A percentile compares a stretch with the other conserved stretches of the same genome.
Evolutionary conservation across 2,888 invertebrate species (phyloP).

Genomic region (Drosophila testacea): DNA sequence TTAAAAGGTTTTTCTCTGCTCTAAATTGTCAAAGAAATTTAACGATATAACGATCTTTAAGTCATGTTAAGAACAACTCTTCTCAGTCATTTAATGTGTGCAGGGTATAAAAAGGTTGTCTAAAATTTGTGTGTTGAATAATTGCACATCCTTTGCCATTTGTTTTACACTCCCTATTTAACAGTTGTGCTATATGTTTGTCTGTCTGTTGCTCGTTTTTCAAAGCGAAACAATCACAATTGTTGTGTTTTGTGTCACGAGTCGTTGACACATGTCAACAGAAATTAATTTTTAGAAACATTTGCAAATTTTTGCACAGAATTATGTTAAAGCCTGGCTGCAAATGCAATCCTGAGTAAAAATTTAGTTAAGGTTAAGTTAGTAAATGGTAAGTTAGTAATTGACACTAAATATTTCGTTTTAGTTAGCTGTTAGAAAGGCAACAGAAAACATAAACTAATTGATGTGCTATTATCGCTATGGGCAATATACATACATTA

Average conservation of each 20-base stretch:
- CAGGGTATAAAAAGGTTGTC: conserved; percentile 46
- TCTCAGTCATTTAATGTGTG: too few species aligned
- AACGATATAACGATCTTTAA: too few species aligned
- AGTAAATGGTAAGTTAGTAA: neutral
- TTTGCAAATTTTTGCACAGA: conserved; percentile 26
- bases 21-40: too few species aligned
- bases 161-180: conserved; percentile 32
- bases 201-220: conserved; percentile 37
- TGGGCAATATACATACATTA: conserved; percentile 41
- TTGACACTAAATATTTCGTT: conserved; percentile 20
- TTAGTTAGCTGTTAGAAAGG: conserved; percentile 11
- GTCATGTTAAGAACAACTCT: neutral
- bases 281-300: conserved; percentile 64
- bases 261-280: conserved; percentile 65
- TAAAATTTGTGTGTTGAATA: conserved; percentile 60
- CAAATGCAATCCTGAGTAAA: neutral
- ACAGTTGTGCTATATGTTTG: too few species aligned
- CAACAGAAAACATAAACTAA: conserved; percentile 42
- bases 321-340: neutral
- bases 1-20: too few species aligned
- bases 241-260: conserved; percentile 47
- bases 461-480: conserved; percentile 64
- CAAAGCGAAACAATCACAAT: conserved; percentile 42
- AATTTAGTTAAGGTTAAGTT: neutral
- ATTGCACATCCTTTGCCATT: conserved; percentile 67